Base-by-base conservation (phyloP, 2,888 invertebrate species). In the Pterobdella sp. region DNA sequence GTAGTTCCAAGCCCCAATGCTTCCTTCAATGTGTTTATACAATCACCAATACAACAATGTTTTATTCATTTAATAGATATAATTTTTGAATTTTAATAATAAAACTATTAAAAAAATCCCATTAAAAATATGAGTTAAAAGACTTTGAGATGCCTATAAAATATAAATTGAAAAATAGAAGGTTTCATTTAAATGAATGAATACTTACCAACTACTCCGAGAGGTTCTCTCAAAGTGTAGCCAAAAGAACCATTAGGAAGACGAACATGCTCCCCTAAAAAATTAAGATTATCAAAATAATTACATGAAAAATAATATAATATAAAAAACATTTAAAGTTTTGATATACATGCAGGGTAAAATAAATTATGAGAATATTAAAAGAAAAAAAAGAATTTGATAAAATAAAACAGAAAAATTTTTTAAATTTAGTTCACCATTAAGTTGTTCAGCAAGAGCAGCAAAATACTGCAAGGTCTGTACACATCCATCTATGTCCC, bases 1-100 rank as follows among this genome's bases (percentile, higher is more conserved):
- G 79, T 86, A 87, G 79, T 87, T 87, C 87, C 87, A 87, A 1
- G 87, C 87, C 2, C 86, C 87, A 63, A 87, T 85, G 18, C 85
- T 86, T 1, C 83, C 60, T 56, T n/a, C n/a, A n/a, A n/a, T n/a
- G n/a, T n/a, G n/a, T n/a, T n/a, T n/a, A n/a, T n/a, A n/a, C n/a
- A n/a, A n/a, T n/a, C n/a, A n/a, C n/a, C n/a, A n/a, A n/a, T n/a
- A n/a, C n/a, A n/a, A n/a, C n/a, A n/a, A n/a, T n/a, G n/a, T n/a
- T n/a, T n/a, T n/a, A n/a, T n/a, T n/a, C n/a, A n/a, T n/a, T n/a
- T n/a, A n/a, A n/a, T n/a, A n/a, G n/a, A n/a, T n/a, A n/a, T n/a
- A n/a, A n/a, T n/a, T n/a, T n/a, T n/a, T n/a, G n/a, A n/a, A n/a
- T n/a, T n/a, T n/a, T n/a, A n/a, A n/a, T n/a, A n/a, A n/a, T n/a